Evolutionary conservation across 1,140 invertebrate species (phyloP).

Genomic region (Pseudobourletiella spinata): DNA sequence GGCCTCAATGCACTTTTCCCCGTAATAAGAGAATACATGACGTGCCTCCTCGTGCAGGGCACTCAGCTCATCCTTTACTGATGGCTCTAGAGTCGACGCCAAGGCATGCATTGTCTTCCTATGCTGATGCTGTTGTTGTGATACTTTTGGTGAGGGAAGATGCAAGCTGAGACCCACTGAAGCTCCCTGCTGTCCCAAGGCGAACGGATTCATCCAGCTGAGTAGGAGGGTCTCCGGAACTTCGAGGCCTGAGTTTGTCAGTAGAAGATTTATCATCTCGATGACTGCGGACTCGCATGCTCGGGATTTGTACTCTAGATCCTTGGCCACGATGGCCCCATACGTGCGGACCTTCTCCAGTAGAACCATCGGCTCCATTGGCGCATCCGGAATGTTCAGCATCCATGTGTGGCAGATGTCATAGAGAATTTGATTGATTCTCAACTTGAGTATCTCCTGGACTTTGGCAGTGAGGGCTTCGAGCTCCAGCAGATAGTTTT

Average conservation of each 20-base stretch:
- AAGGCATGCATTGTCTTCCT: too few relatives aligned
- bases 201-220: slow-evolving; percentile 52
- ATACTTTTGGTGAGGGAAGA: too few relatives aligned
- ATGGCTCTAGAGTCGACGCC: slow-evolving; percentile 38
- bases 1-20: slow-evolving; percentile 56
- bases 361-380: slow-evolving; percentile 56
- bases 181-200: slow-evolving; percentile 39
- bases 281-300: slow-evolving; percentile 54
- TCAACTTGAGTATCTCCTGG: slow-evolving; percentile 63
- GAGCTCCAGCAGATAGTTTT: slow-evolving; percentile 51
- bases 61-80: slow-evolving; percentile 45
- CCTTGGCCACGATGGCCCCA: slow-evolving; percentile 38
- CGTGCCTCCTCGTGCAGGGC: slow-evolving; percentile 59
- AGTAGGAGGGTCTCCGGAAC: slow-evolving; percentile 49
- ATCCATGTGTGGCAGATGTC: slow-evolving; percentile 55
- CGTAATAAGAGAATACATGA: slow-evolving; percentile 59
- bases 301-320: slow-evolving; percentile 51
- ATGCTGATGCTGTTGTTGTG: too few relatives aligned
- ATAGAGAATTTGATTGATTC: slow-evolving; percentile 59
- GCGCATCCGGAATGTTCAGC: slow-evolving; percentile 53
- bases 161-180: slow-evolving; percentile 35
- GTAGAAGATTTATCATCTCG: slow-evolving; percentile 60
- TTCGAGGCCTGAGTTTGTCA: slow-evolving; percentile 49
- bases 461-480: slow-evolving; percentile 60
- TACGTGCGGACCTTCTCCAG: slow-evolving; percentile 52